Base-by-base conservation (phyloP, 2,888 invertebrate species). In the Leptinotarsa tumamoca region DNA sequence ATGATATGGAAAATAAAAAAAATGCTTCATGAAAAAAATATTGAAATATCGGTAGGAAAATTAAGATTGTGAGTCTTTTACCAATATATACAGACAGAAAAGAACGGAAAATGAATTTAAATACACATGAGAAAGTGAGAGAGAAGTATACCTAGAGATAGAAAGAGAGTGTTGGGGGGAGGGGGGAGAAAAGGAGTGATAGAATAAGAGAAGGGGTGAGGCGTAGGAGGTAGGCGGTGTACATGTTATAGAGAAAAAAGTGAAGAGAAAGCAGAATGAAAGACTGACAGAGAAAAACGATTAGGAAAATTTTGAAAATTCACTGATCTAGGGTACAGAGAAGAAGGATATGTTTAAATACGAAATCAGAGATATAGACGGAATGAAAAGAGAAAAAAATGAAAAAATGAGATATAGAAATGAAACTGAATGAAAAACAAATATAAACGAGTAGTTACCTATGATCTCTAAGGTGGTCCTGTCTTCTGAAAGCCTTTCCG, bases 401-500 rank as follows among this genome's bases (percentile, higher is more conserved):
- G 0, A n/a, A 63, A 50, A 67, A 50, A 14, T 23, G 17, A 7
- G 4, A 15, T 13, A 15, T 2, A 63, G 17, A 43, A 18, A 23
- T 4, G 58, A 14, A 18, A 15, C 23, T 58, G 58, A 58, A 58
- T n/a, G 4, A 69, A 5, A 66, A 66, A 89, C 51, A 49, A 51
- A 61, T 17, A 27, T 49, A 7, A 43, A 43, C 10, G 61, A 74
- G 72, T 76, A 23, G 92, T 91, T 91, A 96, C 96, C 96, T 95
- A 90, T 97, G 97, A 90, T 97, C 97, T 87, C 97, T 91, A 74
- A 97, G 91, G 89, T 97, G 97, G 89, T 99, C 99, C 90, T 99
- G 99, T 86, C 99, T 91, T 84, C 99, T 91, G 90, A 99, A 99
- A 17, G 98, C 97, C 89, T 99, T 99, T 77, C 96, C 96, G 88